A percentile compares a stretch with the other conserved stretches of the same genome.
Conservation (phyloP, 1,140 invertebrate genomes). For the Aphaenogaster ashmeadi region DNA sequence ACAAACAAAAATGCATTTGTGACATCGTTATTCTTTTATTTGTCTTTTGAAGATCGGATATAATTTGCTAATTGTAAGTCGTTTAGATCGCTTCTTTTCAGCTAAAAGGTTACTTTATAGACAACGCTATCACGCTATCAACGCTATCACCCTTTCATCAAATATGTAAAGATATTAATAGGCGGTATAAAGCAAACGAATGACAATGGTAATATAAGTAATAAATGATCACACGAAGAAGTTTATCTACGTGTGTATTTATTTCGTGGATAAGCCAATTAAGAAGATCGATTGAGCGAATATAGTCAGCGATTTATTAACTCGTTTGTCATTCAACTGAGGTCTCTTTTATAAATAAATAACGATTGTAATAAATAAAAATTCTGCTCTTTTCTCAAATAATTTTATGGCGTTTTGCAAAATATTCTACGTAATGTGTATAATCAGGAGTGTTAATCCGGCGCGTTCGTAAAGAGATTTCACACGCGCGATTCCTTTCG, state of each 20-base stretch:
- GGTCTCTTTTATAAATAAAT: background rate
- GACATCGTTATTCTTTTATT: background rate
- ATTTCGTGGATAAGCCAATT: slow-evolving; percentile 1
- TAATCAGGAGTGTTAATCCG: background rate
- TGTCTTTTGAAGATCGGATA: background rate
- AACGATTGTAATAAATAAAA: background rate
- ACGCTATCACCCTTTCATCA: background rate
- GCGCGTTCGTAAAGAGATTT: background rate
- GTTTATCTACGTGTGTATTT: background rate
- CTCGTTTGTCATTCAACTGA: background rate
- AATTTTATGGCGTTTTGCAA: background rate
- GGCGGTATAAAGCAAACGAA: background rate
- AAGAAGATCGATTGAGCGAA: slow-evolving; percentile 4
- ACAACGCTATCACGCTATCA: background rate
- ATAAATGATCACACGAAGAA: background rate
- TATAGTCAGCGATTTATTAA: background rate
- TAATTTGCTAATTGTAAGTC: background rate
- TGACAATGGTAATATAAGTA: slow-evolving; percentile 3
- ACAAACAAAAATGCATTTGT: background rate
- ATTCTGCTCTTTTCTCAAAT: background rate
- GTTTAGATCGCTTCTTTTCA: background rate
- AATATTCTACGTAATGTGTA: background rate
- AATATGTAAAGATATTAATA: background rate
- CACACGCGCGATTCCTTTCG: background rate
- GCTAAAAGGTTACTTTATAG: background rate